Percentiles rank a stretch among this genome's conserved stretches.
phyloP scores from a whole-genome alignment of 2,888 invertebrate genomes.

The Aporophyla nigra region DNA sequence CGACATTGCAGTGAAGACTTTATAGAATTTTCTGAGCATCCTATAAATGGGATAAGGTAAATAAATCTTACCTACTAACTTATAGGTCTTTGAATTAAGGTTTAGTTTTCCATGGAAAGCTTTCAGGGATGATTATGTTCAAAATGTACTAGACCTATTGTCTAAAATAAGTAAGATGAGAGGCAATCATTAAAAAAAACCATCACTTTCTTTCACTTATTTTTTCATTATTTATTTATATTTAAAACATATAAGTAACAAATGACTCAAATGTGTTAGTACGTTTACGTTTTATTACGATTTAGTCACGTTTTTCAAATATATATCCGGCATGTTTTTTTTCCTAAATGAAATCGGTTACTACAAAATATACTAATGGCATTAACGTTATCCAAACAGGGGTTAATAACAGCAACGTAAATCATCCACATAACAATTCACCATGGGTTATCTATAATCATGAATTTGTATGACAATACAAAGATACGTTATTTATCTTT shows the following conservation, averaged over 20 bases:
- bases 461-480: constrained; percentile 5
- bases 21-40: not conserved
- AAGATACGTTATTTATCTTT: not conserved
- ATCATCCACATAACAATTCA: constrained; percentile 13
- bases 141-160: no score
- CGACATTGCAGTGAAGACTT: not conserved
- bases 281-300: no score
- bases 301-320: not conserved
- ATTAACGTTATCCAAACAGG: not conserved
- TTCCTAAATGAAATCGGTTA: not conserved
- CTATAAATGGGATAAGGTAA: not conserved
- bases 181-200: not conserved
- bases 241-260: no score
- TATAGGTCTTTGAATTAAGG: not conserved
- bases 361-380: not conserved
- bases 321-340: not conserved
- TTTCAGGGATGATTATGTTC: not conserved
- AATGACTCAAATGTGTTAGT: no score
- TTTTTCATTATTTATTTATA: no score
- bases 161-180: not conserved
- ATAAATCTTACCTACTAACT: not conserved
- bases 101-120: not conserved
- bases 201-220: not conserved
- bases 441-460: constrained; percentile 15
- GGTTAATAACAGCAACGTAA: constrained; percentile 10